Evolutionary conservation across 1,140 invertebrate genomes (phyloP), one percentile per base, ranked within the genome.

Genomic region (Colletes latitarsis): DNA sequence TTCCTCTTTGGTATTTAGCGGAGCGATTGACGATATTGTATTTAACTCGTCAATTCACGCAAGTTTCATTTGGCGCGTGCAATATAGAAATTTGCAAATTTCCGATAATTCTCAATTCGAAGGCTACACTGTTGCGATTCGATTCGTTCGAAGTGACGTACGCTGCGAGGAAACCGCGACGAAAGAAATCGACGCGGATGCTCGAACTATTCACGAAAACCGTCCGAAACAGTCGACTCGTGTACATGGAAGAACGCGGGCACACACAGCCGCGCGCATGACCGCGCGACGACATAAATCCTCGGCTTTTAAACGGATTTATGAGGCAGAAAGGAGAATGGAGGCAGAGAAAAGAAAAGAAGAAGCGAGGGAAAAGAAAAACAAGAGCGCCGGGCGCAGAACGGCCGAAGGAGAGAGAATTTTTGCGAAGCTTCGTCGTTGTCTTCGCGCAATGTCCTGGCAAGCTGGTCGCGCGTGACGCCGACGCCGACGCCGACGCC

Each of bases 241-340:
- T 55, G 69, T 64, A 46, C 30, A 41, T 39, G 68, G 8, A 71
- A 46, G 60, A 57, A 46, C 39, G 43, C 43, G 57, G 0, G 30
- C n/a, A 21, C n/a, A 5, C 58, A 41, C 21, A 67, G 21, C 4
- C 6, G 39, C 57, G 60, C 68, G 69, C 62, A 49, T 55, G 73
- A 73, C 58, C 83, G 74, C 73, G 70, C 84, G 79, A 70, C 83
- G 76, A 85, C 78, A 81, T 75, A 81, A 81, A 81, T 81, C 78
- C 72, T 75, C 63, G 63, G 72, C 72, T 81, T 75, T 81, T 81
- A 81, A 81, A 85, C 74, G 70, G 79, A 85, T 85, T 85, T 85
- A 85, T 72, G 73, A 67, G 77, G 62, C 43, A 58, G 60, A 46
- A 60, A 71, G 57, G 62, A 67, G 58, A 82, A 67, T 49, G 64